These are phyloP conservation scores for Psittacula derbiana DNA, from an alignment of 2,797 vertebrate species.

Conservation along the genomic window DNA sequence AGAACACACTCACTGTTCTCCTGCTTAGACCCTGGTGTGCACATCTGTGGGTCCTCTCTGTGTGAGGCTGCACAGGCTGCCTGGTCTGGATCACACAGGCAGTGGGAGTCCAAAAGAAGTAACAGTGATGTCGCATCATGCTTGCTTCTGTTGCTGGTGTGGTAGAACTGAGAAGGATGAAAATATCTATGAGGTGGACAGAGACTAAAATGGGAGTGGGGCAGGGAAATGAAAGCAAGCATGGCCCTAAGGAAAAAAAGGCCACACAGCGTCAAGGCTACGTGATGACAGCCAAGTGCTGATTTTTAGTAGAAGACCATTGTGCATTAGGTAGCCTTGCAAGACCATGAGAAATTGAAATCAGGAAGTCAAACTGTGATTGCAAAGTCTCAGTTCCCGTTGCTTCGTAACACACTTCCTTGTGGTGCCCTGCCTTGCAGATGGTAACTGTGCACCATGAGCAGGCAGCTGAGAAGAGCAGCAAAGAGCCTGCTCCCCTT, in stretches of 20 bases:
- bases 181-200: background rate
- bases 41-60: background rate
- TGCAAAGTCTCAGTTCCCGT: background rate
- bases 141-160: background rate
- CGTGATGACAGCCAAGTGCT: background rate
- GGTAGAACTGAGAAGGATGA: background rate
- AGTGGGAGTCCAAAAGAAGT: background rate
- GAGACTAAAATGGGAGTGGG: accelerated
- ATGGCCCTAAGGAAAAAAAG: background rate
- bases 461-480: background rate
- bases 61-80: background rate
- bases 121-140: background rate
- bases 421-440: background rate
- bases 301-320: background rate
- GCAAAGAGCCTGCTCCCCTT: background rate
- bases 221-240: background rate
- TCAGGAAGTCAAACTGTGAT: background rate
- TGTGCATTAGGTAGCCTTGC: background rate
- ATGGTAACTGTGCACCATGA: background rate
- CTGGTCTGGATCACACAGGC: background rate
- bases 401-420: background rate
- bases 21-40: background rate
- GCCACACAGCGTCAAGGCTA: background rate
- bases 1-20: background rate
- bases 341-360: background rate